These are phyloP conservation scores for Zaprionus taronus DNA, from an alignment of 1,140 invertebrate species.

Conservation along the genomic window DNA sequence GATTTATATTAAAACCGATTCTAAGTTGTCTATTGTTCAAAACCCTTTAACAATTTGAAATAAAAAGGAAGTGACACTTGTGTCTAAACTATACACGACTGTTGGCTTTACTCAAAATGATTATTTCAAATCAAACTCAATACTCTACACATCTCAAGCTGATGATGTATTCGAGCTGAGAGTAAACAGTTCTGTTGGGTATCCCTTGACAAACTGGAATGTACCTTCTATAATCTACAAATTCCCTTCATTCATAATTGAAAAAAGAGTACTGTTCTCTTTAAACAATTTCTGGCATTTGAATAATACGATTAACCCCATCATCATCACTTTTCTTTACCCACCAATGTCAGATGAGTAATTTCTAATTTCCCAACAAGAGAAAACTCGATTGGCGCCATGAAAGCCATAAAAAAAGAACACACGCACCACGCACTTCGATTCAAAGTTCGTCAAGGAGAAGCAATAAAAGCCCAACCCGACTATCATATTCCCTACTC, in stretches of 20 bases:
- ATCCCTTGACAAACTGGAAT: no score
- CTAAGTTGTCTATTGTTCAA: conserved; percentile 33
- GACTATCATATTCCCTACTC: not conserved
- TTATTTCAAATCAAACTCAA: conserved; percentile 3
- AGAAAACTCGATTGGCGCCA: conserved; percentile 70
- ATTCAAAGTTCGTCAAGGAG: conserved; percentile 35
- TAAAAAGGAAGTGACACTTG: conserved; percentile 4
- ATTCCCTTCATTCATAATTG: not conserved
- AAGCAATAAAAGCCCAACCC: not conserved
- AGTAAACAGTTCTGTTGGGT: not conserved
- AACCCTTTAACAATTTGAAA: conserved; percentile 33
- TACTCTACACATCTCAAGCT: not conserved
- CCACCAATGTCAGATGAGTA: conserved; percentile 3
- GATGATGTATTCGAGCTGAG: not conserved
- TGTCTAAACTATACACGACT: not conserved
- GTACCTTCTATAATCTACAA: not conserved
- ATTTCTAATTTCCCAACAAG: conserved; percentile 46
- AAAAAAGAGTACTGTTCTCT: not conserved
- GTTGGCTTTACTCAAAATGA: not conserved
- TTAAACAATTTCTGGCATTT: conserved; percentile 19
- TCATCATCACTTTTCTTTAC: conserved; percentile 28
- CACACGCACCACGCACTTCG: conserved; percentile 23
- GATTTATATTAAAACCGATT: conserved; percentile 29
- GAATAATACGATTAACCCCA: conserved; percentile 34
- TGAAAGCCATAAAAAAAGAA: conserved; percentile 67